phyloP scores from a whole-genome alignment of 2,888 invertebrate species.

The Orchestes rusci region DNA sequence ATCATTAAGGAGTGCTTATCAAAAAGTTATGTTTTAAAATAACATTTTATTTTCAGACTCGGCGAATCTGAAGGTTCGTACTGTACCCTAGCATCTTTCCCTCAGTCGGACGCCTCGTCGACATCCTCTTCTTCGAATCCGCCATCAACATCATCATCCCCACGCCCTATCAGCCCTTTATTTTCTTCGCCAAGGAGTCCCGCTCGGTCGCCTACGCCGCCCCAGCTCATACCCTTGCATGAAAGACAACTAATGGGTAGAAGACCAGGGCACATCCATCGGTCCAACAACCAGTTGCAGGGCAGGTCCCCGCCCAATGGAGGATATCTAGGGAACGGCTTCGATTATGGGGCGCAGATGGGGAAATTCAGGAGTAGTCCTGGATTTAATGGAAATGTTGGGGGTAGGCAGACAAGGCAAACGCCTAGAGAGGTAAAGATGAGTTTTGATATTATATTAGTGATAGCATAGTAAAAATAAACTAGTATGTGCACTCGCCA shows the following conservation, averaged over 20 bases:
- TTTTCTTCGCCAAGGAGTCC: conserved; percentile 17
- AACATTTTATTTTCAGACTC: conserved; percentile 47
- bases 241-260: conserved; percentile 20
- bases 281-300: conserved; percentile 28
- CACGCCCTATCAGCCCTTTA: conserved; percentile 13
- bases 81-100: conserved; percentile 54
- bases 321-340: conserved; percentile 12
- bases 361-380: conserved; percentile 32
- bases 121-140: conserved; percentile 24
- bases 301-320: conserved; percentile 9
- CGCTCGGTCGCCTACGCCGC: conserved; percentile 29
- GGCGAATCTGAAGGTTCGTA: conserved; percentile 57
- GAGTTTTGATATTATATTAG: too few species aligned
- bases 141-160: conserved; percentile 22
- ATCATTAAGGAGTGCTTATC: too few species aligned
- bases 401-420: conserved; percentile 37
- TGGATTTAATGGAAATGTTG: conserved; percentile 14
- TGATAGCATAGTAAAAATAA: too few species aligned
- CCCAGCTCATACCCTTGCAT: conserved; percentile 11
- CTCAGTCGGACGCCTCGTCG: conserved; percentile 33
- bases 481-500: too few species aligned
- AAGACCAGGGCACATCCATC: conserved; percentile 28
- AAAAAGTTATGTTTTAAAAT: too few species aligned
- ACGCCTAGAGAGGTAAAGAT: conserved; percentile 38
- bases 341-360: conserved; percentile 16